These are phyloP conservation scores for Reinhardtius hippoglossoides DNA, from an alignment of 2,113 vertebrate species.

Conservation along the genomic window DNA sequence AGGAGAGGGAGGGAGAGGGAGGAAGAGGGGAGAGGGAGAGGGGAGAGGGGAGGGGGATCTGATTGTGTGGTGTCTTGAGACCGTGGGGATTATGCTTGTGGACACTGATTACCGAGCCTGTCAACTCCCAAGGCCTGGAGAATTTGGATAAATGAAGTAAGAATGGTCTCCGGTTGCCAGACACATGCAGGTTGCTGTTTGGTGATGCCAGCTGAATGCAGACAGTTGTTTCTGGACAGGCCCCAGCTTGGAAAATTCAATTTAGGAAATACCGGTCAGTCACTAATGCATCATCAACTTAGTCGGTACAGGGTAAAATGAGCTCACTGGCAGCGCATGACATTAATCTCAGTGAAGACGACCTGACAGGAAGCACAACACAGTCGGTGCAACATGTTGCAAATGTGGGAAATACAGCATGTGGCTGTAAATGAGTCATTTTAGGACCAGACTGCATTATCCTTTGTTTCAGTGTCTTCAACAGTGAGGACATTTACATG, in stretches of 20 bases:
- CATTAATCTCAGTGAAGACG: constrained; percentile 73
- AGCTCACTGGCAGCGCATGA: constrained; percentile 53
- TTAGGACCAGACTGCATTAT: constrained; percentile 14
- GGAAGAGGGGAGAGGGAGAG: not conserved
- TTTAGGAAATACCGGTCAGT: constrained; percentile 78
- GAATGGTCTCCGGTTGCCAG: constrained; percentile 72
- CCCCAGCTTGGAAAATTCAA: constrained; percentile 74
- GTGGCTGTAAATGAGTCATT: constrained; percentile 7
- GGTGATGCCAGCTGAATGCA: constrained; percentile 72
- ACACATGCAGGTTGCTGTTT: constrained; percentile 70
- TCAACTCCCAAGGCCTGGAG: constrained; percentile 73
- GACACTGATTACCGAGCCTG: constrained; percentile 77
- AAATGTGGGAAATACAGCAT: constrained; percentile 39
- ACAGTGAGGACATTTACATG: not conserved
- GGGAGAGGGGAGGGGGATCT: constrained; percentile 30
- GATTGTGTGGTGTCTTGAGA: constrained; percentile 65
- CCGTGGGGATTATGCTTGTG: constrained; percentile 72
- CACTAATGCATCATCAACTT: constrained; percentile 73
- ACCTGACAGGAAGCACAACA: constrained; percentile 60
- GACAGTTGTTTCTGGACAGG: constrained; percentile 65
- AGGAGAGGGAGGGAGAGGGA: not conserved
- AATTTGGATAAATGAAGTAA: constrained; percentile 78
- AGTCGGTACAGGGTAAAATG: constrained; percentile 65
- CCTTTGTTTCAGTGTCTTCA: not conserved
- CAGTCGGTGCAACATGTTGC: constrained; percentile 42